phyloP scores from a whole-genome alignment of 2,113 vertebrate genomes.

The Etia nguti region DNA sequence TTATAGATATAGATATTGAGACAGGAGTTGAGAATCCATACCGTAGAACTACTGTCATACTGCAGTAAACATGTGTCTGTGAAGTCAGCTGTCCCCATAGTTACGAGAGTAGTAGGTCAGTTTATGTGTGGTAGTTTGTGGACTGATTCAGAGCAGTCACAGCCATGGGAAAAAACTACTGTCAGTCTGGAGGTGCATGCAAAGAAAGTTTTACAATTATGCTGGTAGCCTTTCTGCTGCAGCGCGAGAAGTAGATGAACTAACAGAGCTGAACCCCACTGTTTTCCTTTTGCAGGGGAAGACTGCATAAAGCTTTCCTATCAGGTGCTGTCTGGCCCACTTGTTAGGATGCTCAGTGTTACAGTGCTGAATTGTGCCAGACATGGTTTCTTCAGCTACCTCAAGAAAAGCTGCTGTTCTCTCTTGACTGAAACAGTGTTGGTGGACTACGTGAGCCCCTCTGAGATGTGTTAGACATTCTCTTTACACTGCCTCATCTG shows the following conservation, averaged over 20 bases:
- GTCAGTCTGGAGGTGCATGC: not conserved
- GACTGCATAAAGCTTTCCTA: not conserved
- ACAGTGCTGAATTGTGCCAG: not conserved
- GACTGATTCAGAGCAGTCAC: not conserved
- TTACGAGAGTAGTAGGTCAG: fast-evolving
- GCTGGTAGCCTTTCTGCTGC: not conserved
- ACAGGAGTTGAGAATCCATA: not conserved
- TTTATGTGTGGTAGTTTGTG: not conserved
- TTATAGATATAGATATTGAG: not conserved
- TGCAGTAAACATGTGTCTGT: not conserved
- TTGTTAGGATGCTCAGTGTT: not conserved
- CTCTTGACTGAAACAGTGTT: not conserved
- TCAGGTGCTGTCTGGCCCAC: not conserved
- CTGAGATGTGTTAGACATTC: fast-evolving
- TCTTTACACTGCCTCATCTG: not conserved
- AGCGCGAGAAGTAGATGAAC: not conserved
- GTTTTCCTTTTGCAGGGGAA: not conserved
- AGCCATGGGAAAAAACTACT: not conserved
- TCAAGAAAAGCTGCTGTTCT: not conserved
- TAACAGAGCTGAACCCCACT: not conserved
- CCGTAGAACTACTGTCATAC: not conserved
- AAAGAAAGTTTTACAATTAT: not conserved
- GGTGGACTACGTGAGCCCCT: not conserved
- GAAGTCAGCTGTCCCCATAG: not conserved
- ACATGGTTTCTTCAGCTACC: not conserved